A percentile compares a stretch with the other conserved stretches of the same genome.
phyloP scores from a whole-genome alignment of 2,888 invertebrate species.

The Dyspetes luteomarginatus region DNA sequence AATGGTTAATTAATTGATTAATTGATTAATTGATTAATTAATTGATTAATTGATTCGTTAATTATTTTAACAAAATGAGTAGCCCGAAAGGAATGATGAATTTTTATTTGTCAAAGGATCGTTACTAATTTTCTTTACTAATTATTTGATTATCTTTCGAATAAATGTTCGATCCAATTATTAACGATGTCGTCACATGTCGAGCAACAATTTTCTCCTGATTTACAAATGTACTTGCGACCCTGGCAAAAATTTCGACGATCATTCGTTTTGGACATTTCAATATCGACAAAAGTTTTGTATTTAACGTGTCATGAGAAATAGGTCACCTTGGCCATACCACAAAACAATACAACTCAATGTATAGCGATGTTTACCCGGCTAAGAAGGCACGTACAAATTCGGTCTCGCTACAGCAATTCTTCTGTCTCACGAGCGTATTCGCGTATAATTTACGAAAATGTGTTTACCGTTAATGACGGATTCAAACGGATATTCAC shows the following conservation, averaged over 20 bases:
- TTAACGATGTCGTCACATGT: too few species aligned
- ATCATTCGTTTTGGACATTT: not conserved
- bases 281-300: not conserved
- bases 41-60: too few species aligned
- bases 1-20: too few species aligned
- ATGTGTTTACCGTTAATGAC: not conserved
- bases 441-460: not conserved
- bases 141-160: not conserved
- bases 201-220: too few species aligned
- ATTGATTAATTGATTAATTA: too few species aligned
- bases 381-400: not conserved
- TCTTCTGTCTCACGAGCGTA: not conserved
- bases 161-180: not conserved
- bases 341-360: constrained; percentile 46
- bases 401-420: constrained; percentile 31
- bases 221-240: not conserved
- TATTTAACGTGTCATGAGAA: not conserved
- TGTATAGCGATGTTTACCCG: constrained; percentile 51
- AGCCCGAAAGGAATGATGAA: too few species aligned
- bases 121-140: not conserved
- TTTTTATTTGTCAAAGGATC: too few species aligned
- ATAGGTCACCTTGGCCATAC: constrained; percentile 48
- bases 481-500: too few species aligned
- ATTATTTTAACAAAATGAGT: too few species aligned
- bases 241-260: not conserved